These are phyloP conservation scores for Alethe castanea DNA, from an alignment of 2,113 vertebrate genomes.

Conservation along the genomic window DNA sequence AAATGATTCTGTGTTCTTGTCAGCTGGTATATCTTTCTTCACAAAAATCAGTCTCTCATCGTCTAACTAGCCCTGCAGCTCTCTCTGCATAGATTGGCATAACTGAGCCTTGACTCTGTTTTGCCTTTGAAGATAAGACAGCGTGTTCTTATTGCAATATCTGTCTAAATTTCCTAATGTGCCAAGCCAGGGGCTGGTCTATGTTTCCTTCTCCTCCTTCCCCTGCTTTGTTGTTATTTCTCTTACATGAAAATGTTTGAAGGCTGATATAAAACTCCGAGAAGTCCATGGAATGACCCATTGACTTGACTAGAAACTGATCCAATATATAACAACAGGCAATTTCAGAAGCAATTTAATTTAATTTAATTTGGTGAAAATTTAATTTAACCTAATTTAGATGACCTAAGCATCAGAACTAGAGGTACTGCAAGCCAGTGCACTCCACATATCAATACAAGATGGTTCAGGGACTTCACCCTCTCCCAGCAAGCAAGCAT, in stretches of 20 bases:
- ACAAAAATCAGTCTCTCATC: constrained; percentile 31
- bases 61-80: constrained; percentile 38
- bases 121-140: constrained; percentile 57
- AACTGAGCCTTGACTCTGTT: constrained; percentile 4
- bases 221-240: neutral
- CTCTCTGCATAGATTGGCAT: constrained; percentile 12
- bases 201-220: neutral
- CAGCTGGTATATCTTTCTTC: constrained; percentile 19
- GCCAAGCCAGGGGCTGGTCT: neutral
- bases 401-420: neutral
- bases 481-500: neutral
- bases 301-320: neutral
- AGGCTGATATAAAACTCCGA: neutral
- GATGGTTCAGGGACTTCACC: neutral
- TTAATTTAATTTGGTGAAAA: neutral
- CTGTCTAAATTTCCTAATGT: neutral
- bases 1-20: constrained; percentile 13
- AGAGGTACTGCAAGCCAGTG: neutral
- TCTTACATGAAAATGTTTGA: neutral
- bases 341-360: neutral
- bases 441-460: neutral
- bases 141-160: neutral
- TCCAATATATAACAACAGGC: neutral
- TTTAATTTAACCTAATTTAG: neutral
- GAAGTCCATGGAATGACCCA: neutral